Evolutionary conservation across 2,797 vertebrate genomes (phyloP).

Genomic region (Megaceryle alcyon): DNA sequence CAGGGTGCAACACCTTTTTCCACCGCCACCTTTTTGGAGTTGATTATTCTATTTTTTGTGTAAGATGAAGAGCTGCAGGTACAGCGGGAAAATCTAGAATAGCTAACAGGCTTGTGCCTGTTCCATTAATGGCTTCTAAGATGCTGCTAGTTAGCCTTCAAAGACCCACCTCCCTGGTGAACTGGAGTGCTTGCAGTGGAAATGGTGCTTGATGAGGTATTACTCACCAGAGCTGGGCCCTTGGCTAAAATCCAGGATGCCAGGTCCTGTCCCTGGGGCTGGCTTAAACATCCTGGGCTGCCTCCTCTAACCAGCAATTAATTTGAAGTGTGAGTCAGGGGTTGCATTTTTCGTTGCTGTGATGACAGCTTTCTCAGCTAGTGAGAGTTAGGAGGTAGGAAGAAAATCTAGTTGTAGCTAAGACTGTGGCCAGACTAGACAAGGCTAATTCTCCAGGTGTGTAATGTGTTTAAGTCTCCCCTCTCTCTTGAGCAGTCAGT

Average conservation of each 20-base stretch:
- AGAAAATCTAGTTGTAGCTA: neutral
- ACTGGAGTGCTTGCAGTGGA: neutral
- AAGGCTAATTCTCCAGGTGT: neutral
- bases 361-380: neutral
- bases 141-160: neutral
- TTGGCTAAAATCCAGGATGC: neutral
- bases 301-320: neutral
- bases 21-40: neutral
- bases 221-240: neutral
- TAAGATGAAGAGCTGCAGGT: neutral
- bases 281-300: neutral
- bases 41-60: neutral
- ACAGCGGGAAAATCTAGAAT: neutral
- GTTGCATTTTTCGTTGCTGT: neutral
- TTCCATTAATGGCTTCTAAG: neutral
- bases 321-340: neutral
- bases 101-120: neutral
- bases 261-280: neutral
- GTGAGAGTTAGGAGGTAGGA: neutral
- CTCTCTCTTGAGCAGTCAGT: neutral
- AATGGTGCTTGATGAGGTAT: neutral
- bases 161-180: neutral
- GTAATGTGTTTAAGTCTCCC: neutral
- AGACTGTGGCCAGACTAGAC: neutral
- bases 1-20: neutral